Percentiles rank a stretch among this genome's conserved stretches.
These are phyloP conservation scores for Propithecus coquereli DNA, from an alignment of 2,113 vertebrate species.

Conservation along the genomic window DNA sequence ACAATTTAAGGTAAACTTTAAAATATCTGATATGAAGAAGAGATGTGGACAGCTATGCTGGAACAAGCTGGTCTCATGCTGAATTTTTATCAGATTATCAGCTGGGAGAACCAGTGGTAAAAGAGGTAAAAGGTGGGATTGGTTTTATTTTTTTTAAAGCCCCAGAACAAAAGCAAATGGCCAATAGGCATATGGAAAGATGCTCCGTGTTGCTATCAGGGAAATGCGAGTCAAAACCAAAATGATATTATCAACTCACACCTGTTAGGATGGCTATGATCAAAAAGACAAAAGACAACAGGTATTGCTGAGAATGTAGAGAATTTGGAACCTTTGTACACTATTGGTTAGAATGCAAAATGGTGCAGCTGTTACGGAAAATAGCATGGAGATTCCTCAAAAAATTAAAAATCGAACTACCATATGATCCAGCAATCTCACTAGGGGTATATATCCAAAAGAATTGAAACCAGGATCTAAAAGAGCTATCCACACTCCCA, in stretches of 20 bases:
- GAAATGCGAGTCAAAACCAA: not conserved
- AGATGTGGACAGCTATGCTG: constrained; percentile 61
- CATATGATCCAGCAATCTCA: not conserved
- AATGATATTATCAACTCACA: not conserved
- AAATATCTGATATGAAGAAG: constrained; percentile 47
- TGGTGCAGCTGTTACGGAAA: not conserved
- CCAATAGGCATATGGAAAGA: not conserved
- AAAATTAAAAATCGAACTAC: not conserved
- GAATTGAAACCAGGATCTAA: not conserved
- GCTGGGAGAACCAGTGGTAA: not conserved
- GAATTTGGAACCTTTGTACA: not conserved
- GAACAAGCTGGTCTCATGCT: constrained; percentile 73
- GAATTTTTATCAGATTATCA: constrained; percentile 75
- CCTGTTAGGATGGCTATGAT: not conserved
- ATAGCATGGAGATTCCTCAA: not conserved
- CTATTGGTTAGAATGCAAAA: not conserved
- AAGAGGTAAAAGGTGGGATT: constrained; percentile 71
- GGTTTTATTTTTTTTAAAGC: constrained; percentile 37
- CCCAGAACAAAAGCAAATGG: not conserved
- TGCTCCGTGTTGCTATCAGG: not conserved
- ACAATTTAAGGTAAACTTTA: constrained; percentile 16
- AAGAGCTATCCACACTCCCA: not conserved
- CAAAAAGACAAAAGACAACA: not conserved
- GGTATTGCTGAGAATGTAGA: not conserved
- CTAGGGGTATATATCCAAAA: not conserved